Base-by-base conservation (phyloP, 2,113 vertebrate genomes). In the Boulengeromyrus knoepffleri region DNA sequence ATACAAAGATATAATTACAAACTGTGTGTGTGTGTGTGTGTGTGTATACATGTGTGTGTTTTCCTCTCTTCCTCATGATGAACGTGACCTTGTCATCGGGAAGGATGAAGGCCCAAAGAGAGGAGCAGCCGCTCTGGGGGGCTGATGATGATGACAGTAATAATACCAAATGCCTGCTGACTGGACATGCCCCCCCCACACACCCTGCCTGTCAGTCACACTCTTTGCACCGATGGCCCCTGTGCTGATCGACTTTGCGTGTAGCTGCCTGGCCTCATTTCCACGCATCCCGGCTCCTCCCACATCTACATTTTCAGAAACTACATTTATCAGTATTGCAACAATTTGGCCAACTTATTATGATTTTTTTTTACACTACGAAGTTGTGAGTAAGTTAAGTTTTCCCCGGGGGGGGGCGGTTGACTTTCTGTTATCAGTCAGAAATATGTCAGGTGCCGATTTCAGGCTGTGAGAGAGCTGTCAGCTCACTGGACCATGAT, bases 401-500 rank as follows among this genome's bases (percentile, higher is more conserved):
- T 85, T 45, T 46, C 80, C 74, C 17, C 4, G 1, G 36, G 36
- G n/a, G 2, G 6, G 31, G 31, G 39, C 13, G 39, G 39, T 45
- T 7, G 42, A 83, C 36, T 83, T 45, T 83, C 19, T 83, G 85
- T 87, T 50, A 87, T 53, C 85, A 56, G 27, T 87, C 88, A 90
- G 89, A 89, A 91, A 46, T 91, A 92, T 93, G 93, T 94, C 92
- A 93, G 92, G 91, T 95, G 92, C 94, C 93, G 92, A 47, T 92
- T 92, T 90, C 90, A 42, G 58, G 87, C 90, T 91, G 53, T 93
- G 94, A 94, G 91, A 92, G 91, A 89, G 58, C 92, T 92, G 94
- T 94, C 94, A 94, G 88, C 58, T 53, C 7, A 70, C 89, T 91
- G 62, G 31, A 56, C 88, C 66, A 36, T 56, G 88, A 84, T 93